A percentile compares a stretch with the other conserved stretches of the same genome.
These are phyloP conservation scores for Amblyjoppa fuscipennis DNA, from an alignment of 2,888 invertebrate species.

Conservation along the genomic window DNA sequence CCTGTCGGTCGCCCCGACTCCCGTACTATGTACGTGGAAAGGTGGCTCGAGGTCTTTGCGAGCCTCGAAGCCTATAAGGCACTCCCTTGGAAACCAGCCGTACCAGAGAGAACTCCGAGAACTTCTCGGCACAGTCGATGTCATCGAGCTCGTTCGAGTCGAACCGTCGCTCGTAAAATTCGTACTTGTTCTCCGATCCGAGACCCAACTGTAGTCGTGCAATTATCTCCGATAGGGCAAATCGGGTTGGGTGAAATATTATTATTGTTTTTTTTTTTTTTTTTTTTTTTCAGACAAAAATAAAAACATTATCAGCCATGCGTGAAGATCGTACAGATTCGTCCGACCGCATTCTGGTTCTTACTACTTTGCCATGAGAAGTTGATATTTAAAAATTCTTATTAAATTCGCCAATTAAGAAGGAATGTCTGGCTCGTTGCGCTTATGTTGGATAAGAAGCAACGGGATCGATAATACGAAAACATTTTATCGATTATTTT, in stretches of 20 bases:
- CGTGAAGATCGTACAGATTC: background rate
- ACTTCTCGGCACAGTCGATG: slow-evolving; percentile 19
- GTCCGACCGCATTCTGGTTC: background rate
- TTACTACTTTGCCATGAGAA: background rate
- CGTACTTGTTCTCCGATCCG: slow-evolving; percentile 13
- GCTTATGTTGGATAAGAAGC: background rate
- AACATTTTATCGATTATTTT: background rate
- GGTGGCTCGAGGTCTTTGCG: slow-evolving; percentile 26
- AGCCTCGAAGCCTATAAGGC: slow-evolving; percentile 43
- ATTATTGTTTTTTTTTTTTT: background rate
- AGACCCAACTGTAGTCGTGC: background rate
- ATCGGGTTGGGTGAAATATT: background rate
- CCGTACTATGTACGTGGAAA: slow-evolving; percentile 5
- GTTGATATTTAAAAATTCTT: background rate
- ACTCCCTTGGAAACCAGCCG: slow-evolving; percentile 29
- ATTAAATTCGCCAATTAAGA: background rate
- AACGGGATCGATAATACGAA: background rate
- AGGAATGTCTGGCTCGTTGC: background rate
- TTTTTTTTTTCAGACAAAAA: background rate
- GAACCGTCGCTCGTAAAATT: slow-evolving; percentile 35
- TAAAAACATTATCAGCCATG: background rate
- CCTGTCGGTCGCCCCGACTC: slow-evolving; percentile 9
- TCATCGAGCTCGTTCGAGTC: slow-evolving; percentile 6
- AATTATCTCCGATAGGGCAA: slow-evolving; percentile 29
- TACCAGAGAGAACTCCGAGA: background rate